Evolutionary conservation across 2,113 vertebrate species (phyloP).

Genomic region (Gobius niger): DNA sequence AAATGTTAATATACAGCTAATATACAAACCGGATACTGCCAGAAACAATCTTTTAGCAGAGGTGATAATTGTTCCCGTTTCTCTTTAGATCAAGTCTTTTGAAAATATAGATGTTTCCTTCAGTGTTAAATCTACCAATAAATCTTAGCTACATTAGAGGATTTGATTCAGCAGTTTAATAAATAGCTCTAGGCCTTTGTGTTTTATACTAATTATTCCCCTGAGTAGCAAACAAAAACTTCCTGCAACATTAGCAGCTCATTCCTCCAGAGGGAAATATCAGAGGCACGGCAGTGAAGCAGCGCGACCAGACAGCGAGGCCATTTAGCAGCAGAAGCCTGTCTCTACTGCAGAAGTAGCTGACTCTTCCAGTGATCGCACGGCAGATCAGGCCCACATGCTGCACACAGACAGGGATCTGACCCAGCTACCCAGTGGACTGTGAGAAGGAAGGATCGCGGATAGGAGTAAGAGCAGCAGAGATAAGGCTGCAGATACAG

Average conservation of each 20-base stretch:
- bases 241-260: conserved; percentile 6
- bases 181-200: background rate
- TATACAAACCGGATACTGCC: too few relatives aligned
- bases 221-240: conserved; percentile 1
- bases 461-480: conserved; percentile 28
- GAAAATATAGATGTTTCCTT: background rate
- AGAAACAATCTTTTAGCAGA: background rate
- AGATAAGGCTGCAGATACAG: conserved; percentile 49
- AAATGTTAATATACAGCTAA: too few relatives aligned
- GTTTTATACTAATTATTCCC: conserved; percentile 3
- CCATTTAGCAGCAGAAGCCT: conserved; percentile 51
- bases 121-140: background rate
- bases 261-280: conserved; percentile 3
- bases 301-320: conserved; percentile 15
- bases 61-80: background rate
- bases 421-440: conserved; percentile 77
- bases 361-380: conserved; percentile 53
- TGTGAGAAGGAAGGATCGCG: conserved; percentile 58
- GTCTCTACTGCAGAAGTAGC: conserved; percentile 37
- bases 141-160: conserved; percentile 2
- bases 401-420: conserved; percentile 64
- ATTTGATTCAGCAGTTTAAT: conserved; percentile 4
- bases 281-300: background rate
- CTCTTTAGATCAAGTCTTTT: background rate
- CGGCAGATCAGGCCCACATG: conserved; percentile 61